These are phyloP conservation scores for Metopolophium dirhodum DNA, from an alignment of 1,140 invertebrate genomes.

Conservation along the genomic window DNA sequence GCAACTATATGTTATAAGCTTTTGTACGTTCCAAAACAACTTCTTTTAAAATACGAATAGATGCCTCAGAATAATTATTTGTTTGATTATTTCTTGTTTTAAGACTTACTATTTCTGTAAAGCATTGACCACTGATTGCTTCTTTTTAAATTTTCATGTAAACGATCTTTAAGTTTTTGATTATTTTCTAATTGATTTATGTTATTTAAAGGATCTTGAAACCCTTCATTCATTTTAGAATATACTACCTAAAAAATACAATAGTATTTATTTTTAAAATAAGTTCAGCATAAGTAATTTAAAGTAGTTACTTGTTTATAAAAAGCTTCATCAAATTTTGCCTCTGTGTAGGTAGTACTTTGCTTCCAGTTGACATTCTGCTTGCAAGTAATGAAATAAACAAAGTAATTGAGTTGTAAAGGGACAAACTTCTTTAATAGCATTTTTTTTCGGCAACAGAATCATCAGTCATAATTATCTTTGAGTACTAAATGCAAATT, in stretches of 20 bases:
- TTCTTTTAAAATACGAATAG: background rate
- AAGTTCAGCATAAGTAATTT: background rate
- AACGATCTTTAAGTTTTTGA: too few species aligned
- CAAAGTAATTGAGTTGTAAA: slow-evolving; percentile 5
- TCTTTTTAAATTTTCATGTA: too few species aligned
- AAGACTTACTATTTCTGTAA: background rate
- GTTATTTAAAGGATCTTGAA: too few species aligned
- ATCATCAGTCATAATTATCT: slow-evolving; percentile 27
- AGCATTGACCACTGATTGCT: too few species aligned
- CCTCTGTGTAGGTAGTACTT: background rate
- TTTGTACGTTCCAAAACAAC: too few species aligned
- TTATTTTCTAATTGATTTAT: too few species aligned
- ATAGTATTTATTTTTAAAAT: background rate
- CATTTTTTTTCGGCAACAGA: slow-evolving; percentile 22
- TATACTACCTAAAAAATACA: background rate
- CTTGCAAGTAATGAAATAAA: background rate
- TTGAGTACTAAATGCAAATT: background rate
- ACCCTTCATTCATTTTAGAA: background rate
- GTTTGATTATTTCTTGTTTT: background rate
- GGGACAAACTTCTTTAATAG: slow-evolving; percentile 24
- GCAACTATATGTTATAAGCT: too few species aligned
- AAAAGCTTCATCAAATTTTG: slow-evolving; percentile 1
- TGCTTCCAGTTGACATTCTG: background rate
- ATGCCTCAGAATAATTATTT: slow-evolving; percentile 23
- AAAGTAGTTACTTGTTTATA: background rate